Percentiles rank a stretch among this genome's conserved stretches.
These are phyloP conservation scores for Pionites leucogaster DNA, from an alignment of 2,113 vertebrate genomes.

Conservation along the genomic window DNA sequence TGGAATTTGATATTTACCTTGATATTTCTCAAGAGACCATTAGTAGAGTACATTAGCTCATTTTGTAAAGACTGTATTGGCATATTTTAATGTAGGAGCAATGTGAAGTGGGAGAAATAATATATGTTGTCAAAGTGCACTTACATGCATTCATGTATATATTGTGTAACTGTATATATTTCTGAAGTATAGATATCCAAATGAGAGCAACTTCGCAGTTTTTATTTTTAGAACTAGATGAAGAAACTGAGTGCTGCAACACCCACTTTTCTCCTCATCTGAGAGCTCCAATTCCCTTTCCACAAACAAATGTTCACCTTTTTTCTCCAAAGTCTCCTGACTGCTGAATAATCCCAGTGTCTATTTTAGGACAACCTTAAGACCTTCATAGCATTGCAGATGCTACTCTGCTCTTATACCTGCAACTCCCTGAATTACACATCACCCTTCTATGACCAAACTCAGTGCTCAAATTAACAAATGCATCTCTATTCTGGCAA, in stretches of 20 bases:
- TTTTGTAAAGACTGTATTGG: neutral
- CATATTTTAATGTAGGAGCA: neutral
- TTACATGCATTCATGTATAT: neutral
- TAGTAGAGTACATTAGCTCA: neutral
- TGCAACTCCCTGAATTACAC: neutral
- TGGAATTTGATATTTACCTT: neutral
- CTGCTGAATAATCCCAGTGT: neutral
- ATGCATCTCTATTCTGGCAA: neutral
- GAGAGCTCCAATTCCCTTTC: neutral
- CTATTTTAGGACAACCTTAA: neutral
- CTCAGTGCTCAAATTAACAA: neutral
- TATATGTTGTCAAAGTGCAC: neutral
- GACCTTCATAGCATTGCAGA: neutral
- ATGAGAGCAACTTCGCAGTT: neutral
- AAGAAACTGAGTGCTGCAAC: neutral
- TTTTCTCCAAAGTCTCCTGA: neutral
- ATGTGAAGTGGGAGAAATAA: neutral
- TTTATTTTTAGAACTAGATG: neutral
- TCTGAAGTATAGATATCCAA: neutral
- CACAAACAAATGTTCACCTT: neutral
- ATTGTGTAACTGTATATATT: neutral
- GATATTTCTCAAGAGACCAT: neutral
- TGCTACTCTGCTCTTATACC: neutral
- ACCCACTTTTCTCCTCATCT: neutral
- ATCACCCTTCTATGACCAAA: neutral